Conservation (phyloP, 2,113 vertebrate genomes). For the Paraplagusia blochii region DNA sequence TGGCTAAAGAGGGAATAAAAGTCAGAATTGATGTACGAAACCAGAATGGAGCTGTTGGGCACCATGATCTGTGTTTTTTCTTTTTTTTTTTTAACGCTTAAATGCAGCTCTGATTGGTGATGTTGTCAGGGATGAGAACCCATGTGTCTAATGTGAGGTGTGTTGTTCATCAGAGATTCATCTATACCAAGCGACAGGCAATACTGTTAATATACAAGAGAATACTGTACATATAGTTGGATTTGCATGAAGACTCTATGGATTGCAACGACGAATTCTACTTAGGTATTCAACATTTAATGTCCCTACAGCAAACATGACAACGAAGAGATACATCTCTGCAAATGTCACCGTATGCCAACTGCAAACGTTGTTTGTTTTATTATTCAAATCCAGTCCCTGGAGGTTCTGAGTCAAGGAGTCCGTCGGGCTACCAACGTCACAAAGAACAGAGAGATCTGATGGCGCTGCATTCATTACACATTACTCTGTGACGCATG, state of each 20-base stretch:
- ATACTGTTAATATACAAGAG: not conserved
- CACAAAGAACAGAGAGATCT: constrained; percentile 25
- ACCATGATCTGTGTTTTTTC: constrained; percentile 9
- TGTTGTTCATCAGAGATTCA: not conserved
- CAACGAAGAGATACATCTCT: constrained; percentile 25
- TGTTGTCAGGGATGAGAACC: constrained; percentile 7
- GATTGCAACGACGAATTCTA: constrained; percentile 1
- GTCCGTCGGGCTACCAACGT: constrained; percentile 25
- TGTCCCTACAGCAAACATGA: constrained; percentile 40
- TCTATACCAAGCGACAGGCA: not conserved
- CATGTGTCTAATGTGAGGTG: constrained; percentile 18
- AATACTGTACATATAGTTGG: not conserved
- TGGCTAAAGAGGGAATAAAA: constrained; percentile 1
- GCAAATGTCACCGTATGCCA: constrained; percentile 44
- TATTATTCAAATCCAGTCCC: constrained; percentile 50
- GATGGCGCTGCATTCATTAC: constrained; percentile 11
- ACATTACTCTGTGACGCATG: constrained; percentile 45
- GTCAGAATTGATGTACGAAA: constrained; percentile 20
- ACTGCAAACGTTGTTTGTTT: constrained; percentile 45
- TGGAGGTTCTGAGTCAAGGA: constrained; percentile 27
- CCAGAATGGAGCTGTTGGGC: constrained; percentile 9
- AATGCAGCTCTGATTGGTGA: not conserved
- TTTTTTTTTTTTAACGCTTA: constrained; percentile 8
- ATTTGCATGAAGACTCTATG: constrained; percentile 1
- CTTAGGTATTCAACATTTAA: constrained; percentile 1